phyloP scores from a whole-genome alignment of 2,888 invertebrate species.

The Rhagonycha lutea region DNA sequence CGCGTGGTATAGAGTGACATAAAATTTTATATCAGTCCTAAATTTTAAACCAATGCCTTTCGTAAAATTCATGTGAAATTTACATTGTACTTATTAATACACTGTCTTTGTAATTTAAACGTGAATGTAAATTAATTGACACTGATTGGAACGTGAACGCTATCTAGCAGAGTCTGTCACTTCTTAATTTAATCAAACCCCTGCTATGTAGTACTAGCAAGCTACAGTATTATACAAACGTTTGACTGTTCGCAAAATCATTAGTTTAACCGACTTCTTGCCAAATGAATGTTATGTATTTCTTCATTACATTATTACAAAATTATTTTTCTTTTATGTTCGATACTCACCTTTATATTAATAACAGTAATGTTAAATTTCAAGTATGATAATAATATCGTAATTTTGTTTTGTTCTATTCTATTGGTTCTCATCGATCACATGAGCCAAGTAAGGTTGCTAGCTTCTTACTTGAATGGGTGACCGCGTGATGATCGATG shows the following conservation, averaged over 20 bases:
- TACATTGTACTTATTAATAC: not conserved
- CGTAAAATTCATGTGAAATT: not conserved
- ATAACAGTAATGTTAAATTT: not conserved
- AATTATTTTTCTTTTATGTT: not conserved
- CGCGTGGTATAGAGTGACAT: not conserved
- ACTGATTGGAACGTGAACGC: slow-evolving; percentile 16
- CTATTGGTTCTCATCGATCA: no score
- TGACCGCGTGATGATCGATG: no score
- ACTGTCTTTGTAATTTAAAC: not conserved
- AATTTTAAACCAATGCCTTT: not conserved
- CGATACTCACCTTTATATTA: not conserved
- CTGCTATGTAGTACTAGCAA: slow-evolving; percentile 7
- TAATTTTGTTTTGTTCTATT: no score
- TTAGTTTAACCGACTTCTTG: not conserved
- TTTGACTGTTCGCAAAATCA: not conserved
- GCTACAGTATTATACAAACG: not conserved
- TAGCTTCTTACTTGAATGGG: no score
- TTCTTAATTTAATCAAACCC: slow-evolving; percentile 27
- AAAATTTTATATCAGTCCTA: not conserved
- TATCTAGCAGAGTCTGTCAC: slow-evolving; percentile 20
- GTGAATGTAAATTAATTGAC: slow-evolving; percentile 17
- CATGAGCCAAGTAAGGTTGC: no score
- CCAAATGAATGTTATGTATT: not conserved
- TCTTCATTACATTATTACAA: not conserved
- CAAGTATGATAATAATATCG: no score